These are phyloP conservation scores for Sphaerodactylus townsendi DNA, from an alignment of 2,113 vertebrate species.

Conservation along the genomic window DNA sequence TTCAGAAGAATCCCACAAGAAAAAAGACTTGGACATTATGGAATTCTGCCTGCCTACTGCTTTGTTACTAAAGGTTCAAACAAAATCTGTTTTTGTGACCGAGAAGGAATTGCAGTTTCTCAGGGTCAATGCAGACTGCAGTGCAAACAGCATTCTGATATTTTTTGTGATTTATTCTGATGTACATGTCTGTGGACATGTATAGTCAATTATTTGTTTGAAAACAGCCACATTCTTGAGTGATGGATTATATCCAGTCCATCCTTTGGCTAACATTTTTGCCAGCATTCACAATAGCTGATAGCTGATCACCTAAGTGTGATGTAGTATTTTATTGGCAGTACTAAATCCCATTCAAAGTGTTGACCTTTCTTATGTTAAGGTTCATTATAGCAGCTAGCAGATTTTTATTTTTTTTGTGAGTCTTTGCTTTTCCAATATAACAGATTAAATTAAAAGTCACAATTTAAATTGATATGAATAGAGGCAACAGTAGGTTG, in stretches of 20 bases:
- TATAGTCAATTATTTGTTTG: conserved; percentile 35
- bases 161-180: conserved; percentile 52
- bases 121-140: conserved; percentile 34
- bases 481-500: conserved; percentile 46
- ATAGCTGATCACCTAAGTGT: too few relatives aligned
- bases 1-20: conserved; percentile 39
- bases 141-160: conserved; percentile 44
- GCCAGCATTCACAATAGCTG: too few relatives aligned
- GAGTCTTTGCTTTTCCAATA: conserved; percentile 16
- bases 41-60: conserved; percentile 35
- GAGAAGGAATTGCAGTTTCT: conserved; percentile 16
- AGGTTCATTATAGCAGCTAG: too few relatives aligned
- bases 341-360: too few relatives aligned
- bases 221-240: conserved; percentile 26
- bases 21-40: conserved; percentile 8
- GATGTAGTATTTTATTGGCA: too few relatives aligned
- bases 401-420: conserved; percentile 7
- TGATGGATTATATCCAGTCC: conserved; percentile 44
- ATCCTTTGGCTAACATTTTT: too few relatives aligned
- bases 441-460: neutral
- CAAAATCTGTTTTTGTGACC: neutral
- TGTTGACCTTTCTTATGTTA: too few relatives aligned
- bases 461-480: conserved; percentile 39
- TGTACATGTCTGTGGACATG: conserved; percentile 50
- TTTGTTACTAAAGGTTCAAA: conserved; percentile 37